phyloP scores from a whole-genome alignment of 2,888 invertebrate species.

The Eurois occulta region DNA sequence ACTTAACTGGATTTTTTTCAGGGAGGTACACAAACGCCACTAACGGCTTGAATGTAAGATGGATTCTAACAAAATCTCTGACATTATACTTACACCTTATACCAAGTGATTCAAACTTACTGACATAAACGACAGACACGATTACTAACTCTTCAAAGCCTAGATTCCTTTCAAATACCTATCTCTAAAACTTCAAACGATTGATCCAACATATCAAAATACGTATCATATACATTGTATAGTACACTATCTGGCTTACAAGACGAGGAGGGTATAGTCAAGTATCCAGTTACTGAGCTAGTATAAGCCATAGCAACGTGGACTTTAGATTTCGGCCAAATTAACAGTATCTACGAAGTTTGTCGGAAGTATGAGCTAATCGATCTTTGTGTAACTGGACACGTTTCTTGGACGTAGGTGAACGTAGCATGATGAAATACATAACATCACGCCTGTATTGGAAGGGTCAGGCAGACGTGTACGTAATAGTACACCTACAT shows the following conservation, averaged over 20 bases:
- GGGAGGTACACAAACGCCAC: not conserved
- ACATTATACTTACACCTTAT: not conserved
- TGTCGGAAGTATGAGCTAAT: constrained; percentile 10
- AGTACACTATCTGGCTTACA: constrained; percentile 1
- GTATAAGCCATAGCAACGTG: constrained; percentile 47
- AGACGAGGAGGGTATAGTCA: constrained; percentile 25
- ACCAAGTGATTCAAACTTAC: not conserved
- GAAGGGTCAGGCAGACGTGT: too few species aligned
- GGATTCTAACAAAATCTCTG: not conserved
- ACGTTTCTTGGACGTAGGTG: not conserved
- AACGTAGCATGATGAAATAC: not conserved
- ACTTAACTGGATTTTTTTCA: not conserved
- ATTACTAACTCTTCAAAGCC: not conserved
- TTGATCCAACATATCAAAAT: not conserved
- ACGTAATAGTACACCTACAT: too few species aligned
- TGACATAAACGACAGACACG: not conserved
- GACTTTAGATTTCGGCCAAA: constrained; percentile 17
- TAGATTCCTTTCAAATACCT: not conserved
- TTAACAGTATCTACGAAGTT: constrained; percentile 16
- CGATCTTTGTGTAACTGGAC: not conserved
- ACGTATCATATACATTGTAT: constrained; percentile 6
- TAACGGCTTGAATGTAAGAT: not conserved
- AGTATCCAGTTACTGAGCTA: constrained; percentile 52
- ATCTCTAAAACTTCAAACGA: not conserved
- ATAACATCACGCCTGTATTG: too few species aligned